phyloP scores from a whole-genome alignment of 2,888 invertebrate species.

The Stictocephala bisonia region DNA sequence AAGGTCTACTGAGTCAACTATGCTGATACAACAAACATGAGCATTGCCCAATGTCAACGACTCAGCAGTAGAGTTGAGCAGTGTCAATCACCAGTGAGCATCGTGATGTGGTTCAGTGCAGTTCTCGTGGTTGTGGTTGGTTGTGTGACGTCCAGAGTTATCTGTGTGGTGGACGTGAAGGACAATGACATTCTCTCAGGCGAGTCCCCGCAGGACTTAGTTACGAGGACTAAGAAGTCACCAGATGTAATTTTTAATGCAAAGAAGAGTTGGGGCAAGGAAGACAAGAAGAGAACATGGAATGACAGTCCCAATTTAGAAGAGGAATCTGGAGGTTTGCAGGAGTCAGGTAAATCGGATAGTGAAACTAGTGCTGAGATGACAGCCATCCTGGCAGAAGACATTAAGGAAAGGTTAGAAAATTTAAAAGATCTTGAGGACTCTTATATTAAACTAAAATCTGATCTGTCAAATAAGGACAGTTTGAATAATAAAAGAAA shows the following conservation, averaged over 20 bases:
- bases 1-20: too few relatives aligned
- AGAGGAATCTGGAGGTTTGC: too few relatives aligned
- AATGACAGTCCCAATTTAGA: too few relatives aligned
- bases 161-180: not conserved
- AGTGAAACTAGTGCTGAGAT: not conserved
- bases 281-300: too few relatives aligned
- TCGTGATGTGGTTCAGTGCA: constrained; percentile 4
- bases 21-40: too few relatives aligned
- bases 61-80: constrained; percentile 1
- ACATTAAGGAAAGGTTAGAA: constrained; percentile 3
- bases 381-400: not conserved
- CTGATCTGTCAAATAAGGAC: not conserved
- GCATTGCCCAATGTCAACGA: not conserved
- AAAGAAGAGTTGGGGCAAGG: constrained; percentile 1
- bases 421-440: not conserved
- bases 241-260: not conserved
- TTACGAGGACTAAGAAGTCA: constrained; percentile 25
- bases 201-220: constrained; percentile 22
- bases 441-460: not conserved
- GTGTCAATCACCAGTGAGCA: not conserved
- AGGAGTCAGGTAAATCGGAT: too few relatives aligned
- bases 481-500: too few relatives aligned
- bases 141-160: not conserved
- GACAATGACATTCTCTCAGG: constrained; percentile 27
- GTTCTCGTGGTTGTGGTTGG: not conserved